phyloP scores from a whole-genome alignment of 1,140 invertebrate species.

The Doryteuthis pealeii region DNA sequence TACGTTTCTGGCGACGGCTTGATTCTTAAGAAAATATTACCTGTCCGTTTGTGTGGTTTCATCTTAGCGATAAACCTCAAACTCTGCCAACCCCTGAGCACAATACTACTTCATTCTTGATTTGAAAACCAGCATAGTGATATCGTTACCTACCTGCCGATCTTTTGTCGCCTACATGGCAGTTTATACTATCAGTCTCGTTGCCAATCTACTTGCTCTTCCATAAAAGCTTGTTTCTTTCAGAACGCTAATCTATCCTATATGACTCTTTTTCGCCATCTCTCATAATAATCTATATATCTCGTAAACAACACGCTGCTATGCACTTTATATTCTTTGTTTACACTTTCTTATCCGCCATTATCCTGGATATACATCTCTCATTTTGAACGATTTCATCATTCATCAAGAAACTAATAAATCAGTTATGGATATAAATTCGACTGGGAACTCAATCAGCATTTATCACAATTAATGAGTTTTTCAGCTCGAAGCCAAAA shows the following conservation, averaged over 20 bases:
- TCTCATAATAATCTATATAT: not conserved
- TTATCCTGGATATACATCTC: not conserved
- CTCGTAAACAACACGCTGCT: not conserved
- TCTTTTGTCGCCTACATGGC: not conserved
- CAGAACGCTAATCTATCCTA: not conserved
- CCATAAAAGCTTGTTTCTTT: not conserved
- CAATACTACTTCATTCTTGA: constrained; percentile 4
- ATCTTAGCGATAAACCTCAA: not conserved
- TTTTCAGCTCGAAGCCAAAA: too few species aligned
- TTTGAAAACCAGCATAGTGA: constrained; percentile 5
- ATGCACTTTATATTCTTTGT: not conserved
- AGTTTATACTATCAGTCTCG: not conserved
- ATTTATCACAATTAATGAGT: not conserved
- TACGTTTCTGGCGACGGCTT: not conserved
- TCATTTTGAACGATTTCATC: not conserved
- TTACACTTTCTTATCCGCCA: not conserved
- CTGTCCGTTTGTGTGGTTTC: not conserved
- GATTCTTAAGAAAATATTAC: not conserved
- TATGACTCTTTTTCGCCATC: not conserved
- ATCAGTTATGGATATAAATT: not conserved
- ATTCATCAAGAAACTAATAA: not conserved
- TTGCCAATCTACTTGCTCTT: not conserved
- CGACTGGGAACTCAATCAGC: not conserved
- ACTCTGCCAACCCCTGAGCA: not conserved
- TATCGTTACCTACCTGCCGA: not conserved